Percentiles rank a stretch among this genome's conserved stretches.
phyloP scores from a whole-genome alignment of 2,797 vertebrate genomes.

The Dryobates pubescens region DNA sequence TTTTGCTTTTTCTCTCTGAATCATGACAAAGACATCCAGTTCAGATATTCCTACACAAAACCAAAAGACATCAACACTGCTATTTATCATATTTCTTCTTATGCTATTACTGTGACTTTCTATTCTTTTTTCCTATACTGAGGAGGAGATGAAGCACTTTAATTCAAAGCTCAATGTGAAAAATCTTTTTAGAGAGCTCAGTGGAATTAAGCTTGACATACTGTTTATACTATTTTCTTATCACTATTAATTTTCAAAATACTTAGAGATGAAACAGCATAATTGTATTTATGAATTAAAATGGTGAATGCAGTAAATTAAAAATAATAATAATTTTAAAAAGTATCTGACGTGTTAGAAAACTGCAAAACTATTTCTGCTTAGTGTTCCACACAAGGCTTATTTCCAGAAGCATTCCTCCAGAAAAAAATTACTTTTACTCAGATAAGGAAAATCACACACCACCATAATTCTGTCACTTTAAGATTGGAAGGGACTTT shows the following conservation, averaged over 20 bases:
- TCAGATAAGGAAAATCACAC: neutral
- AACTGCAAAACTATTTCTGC: neutral
- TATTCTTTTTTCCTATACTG: neutral
- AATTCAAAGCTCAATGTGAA: neutral
- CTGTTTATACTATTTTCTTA: neutral
- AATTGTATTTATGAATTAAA: neutral
- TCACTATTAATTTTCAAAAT: neutral
- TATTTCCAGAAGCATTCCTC: neutral
- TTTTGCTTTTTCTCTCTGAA: neutral
- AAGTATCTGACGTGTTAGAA: neutral
- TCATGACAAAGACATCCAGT: neutral
- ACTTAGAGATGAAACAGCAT: neutral
- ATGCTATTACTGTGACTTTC: neutral
- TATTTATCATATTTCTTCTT: neutral
- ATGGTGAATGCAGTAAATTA: neutral
- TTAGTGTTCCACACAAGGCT: neutral
- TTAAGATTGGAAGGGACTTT: neutral
- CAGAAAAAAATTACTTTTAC: neutral
- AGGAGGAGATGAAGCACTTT: neutral
- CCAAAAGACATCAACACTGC: neutral
- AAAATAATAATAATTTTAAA: neutral
- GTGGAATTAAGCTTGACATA: neutral
- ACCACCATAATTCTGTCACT: neutral
- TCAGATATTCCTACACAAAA: neutral
- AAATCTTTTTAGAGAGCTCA: neutral